Evolutionary conservation across 2,113 vertebrate genomes (phyloP), one percentile per base, ranked within the genome.

Genomic region (Anser brachyrhynchus): DNA sequence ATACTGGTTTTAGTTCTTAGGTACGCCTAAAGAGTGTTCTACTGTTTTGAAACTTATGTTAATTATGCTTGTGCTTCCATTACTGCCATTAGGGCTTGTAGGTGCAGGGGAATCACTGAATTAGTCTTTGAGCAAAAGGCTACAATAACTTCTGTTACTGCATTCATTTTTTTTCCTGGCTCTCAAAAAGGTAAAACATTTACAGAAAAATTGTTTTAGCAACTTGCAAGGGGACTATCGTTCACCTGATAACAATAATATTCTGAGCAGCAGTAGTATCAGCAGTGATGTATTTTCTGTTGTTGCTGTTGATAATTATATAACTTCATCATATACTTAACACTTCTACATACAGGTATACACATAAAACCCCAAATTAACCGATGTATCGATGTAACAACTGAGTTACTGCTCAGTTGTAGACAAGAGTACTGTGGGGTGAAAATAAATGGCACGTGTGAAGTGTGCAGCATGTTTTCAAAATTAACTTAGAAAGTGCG

Each of bases 221-320:
- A 64, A 9, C 12, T 57, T 70, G 16, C 31, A 35, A 90, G 13
- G 13, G 9, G 20, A 26, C 35, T 39, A 3, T 54, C 26, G 21
- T 54, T 72, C 26, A 39, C 6, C 35, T 22, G 35, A 5, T 77
- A 54, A 25, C 25, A 41, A 20, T 35, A 61, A 13, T 76, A 19
- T 61, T 31, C 35, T 13, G 4, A 31, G 72, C 22, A 25, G 22
- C 61, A 69, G 43, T 13, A 71, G 70, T 39, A 59, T 21, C 2
- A 59, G 23, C 2, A 3, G 3, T 57, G 43, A 11, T 0, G 0
- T 11, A 29, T 41, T 52, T 54, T 37, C 54, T 55, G 37, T 29
- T 29, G 51, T 41, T 37, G 9, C 65, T 61, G 2, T 49, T 43
- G 11, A 1, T 49, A 80, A 13, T 57, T 58, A n/a, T 5, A 5